phyloP scores from a whole-genome alignment of 2,113 vertebrate species.

The Poicephalus meyeri region DNA sequence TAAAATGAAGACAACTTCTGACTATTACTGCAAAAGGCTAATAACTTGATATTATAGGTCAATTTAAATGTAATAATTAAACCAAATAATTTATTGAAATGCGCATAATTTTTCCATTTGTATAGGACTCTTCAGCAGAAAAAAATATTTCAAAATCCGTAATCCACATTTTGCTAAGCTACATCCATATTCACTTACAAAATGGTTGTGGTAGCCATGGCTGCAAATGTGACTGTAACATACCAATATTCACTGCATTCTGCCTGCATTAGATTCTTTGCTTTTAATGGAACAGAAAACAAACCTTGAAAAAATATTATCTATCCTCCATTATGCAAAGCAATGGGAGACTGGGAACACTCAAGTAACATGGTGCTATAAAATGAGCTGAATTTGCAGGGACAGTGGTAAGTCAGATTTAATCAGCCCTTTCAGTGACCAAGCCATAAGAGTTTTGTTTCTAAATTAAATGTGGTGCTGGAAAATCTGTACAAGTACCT shows the following conservation, averaged over 20 bases:
- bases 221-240: neutral
- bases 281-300: neutral
- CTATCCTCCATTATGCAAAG: neutral
- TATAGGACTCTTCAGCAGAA: neutral
- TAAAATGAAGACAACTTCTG: neutral
- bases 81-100: neutral
- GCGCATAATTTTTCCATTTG: neutral
- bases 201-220: neutral
- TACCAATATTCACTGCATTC: neutral
- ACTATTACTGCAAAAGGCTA: neutral
- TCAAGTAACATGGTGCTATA: neutral
- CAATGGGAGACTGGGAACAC: neutral
- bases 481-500: neutral
- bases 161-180: neutral
- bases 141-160: neutral
- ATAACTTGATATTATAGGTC: neutral
- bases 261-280: neutral
- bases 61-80: neutral
- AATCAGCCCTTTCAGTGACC: neutral
- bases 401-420: neutral
- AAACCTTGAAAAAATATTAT: neutral
- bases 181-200: neutral
- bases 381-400: neutral
- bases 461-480: neutral
- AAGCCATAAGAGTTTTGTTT: neutral